Conservation (phyloP, 2,797 vertebrate genomes). For the Melanotaenia maccullochi region DNA sequence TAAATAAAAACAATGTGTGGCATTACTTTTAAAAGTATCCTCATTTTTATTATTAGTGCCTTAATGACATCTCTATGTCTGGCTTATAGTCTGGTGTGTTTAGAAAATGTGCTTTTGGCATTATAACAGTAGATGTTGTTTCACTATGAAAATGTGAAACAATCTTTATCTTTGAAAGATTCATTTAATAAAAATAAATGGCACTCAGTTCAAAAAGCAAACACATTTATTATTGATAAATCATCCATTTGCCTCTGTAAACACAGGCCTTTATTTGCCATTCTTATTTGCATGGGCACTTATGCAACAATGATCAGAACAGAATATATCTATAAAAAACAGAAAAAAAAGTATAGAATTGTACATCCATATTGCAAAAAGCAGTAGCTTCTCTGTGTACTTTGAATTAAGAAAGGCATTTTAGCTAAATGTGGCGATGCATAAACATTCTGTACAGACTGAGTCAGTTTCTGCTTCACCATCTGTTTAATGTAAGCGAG, state of each 20-base stretch:
- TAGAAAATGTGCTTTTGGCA: conserved; percentile 4
- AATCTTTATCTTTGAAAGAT: conserved; percentile 28
- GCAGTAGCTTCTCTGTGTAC: neutral
- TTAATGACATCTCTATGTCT: neutral
- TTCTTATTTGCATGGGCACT: conserved; percentile 50
- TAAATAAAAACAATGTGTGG: neutral
- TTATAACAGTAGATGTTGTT: conserved; percentile 13
- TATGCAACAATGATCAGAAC: conserved; percentile 47
- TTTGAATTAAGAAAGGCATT: conserved; percentile 5
- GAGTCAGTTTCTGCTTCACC: conserved; percentile 46
- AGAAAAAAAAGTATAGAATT: conserved; percentile 10
- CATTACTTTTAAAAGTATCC: neutral
- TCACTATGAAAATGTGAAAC: conserved; percentile 14
- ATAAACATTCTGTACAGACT: conserved; percentile 12
- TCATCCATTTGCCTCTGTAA: conserved; percentile 59
- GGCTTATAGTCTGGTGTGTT: neutral
- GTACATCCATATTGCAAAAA: conserved; percentile 21
- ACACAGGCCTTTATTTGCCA: conserved; percentile 49
- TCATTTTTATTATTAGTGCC: neutral
- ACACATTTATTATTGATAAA: conserved; percentile 61
- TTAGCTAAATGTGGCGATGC: conserved; percentile 9
- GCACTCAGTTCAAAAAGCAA: conserved; percentile 28
- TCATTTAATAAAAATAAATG: conserved; percentile 43
- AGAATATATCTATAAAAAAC: neutral
- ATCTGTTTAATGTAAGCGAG: conserved; percentile 48